Percentiles rank a stretch among this genome's conserved stretches.
Evolutionary conservation across 2,113 vertebrate species (phyloP).

Genomic region (Plecturocebus donacophilus): DNA sequence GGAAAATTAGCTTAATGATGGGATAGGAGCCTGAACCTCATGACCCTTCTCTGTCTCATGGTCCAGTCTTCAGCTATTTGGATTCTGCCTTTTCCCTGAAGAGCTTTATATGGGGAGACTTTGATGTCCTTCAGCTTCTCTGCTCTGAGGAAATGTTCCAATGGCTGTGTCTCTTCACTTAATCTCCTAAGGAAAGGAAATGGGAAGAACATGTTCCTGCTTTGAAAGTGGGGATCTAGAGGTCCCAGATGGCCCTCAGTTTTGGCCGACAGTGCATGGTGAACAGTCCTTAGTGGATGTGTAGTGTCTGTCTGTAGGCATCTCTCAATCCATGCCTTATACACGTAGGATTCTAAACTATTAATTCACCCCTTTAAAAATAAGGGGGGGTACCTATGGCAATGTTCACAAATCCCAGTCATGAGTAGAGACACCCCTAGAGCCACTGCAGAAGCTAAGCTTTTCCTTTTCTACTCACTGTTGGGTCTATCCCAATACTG

Average conservation of each 20-base stretch:
- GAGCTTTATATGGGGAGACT: background rate
- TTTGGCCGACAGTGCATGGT: background rate
- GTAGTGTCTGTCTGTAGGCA: background rate
- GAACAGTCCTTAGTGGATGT: background rate
- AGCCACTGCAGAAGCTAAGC: background rate
- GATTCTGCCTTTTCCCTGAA: background rate
- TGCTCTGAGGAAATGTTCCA: background rate
- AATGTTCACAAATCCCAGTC: background rate
- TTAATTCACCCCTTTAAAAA: background rate
- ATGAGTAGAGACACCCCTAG: background rate
- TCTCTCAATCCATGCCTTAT: background rate
- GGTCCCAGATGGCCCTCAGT: background rate
- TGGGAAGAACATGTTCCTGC: background rate
- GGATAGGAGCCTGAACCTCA: background rate
- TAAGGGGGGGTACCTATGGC: background rate
- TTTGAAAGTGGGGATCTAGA: background rate
- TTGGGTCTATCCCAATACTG: background rate
- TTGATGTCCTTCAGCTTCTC: background rate
- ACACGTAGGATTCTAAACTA: background rate
- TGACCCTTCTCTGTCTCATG: background rate
- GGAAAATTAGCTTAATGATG: background rate
- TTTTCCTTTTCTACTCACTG: background rate
- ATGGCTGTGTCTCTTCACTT: background rate
- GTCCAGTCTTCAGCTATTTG: background rate
- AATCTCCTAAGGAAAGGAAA: background rate